Evolutionary conservation across 2,888 invertebrate genomes (phyloP).

Genomic region (Colostygia pectinataria): DNA sequence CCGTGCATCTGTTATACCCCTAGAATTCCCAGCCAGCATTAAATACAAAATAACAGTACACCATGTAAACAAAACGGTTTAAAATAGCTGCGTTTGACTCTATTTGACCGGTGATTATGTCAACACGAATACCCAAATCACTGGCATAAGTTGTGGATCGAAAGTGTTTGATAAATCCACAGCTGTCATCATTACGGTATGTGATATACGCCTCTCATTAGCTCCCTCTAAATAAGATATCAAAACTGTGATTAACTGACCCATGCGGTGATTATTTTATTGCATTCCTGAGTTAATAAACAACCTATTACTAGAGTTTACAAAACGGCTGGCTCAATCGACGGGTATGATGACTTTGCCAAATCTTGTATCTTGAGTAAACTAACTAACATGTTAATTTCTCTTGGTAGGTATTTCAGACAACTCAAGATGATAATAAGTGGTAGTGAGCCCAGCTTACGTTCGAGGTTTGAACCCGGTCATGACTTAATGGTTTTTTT

Average conservation of each 20-base stretch:
- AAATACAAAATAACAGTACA: slow-evolving; percentile 9
- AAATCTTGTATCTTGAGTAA: too few relatives aligned
- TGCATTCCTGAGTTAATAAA: slow-evolving; percentile 72
- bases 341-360: too few relatives aligned
- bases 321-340: slow-evolving; percentile 7
- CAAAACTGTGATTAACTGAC: slow-evolving; percentile 69
- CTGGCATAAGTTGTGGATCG: slow-evolving; percentile 72
- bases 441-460: too few relatives aligned
- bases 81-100: slow-evolving; percentile 65
- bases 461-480: too few relatives aligned
- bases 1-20: too few relatives aligned
- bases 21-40: too few relatives aligned
- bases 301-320: slow-evolving; percentile 29
- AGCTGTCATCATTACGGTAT: slow-evolving; percentile 74
- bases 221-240: slow-evolving; percentile 78
- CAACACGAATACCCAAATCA: slow-evolving; percentile 76
- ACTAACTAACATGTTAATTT: too few relatives aligned
- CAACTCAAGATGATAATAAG: too few relatives aligned
- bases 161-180: slow-evolving; percentile 78
- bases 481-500: too few relatives aligned
- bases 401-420: too few relatives aligned
- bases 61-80: slow-evolving; percentile 38
- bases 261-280: slow-evolving; percentile 72
- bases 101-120: slow-evolving; percentile 73
- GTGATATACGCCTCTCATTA: slow-evolving; percentile 80